Base-by-base conservation (phyloP, 1,140 invertebrate genomes). In the Ceratina australensis region DNA sequence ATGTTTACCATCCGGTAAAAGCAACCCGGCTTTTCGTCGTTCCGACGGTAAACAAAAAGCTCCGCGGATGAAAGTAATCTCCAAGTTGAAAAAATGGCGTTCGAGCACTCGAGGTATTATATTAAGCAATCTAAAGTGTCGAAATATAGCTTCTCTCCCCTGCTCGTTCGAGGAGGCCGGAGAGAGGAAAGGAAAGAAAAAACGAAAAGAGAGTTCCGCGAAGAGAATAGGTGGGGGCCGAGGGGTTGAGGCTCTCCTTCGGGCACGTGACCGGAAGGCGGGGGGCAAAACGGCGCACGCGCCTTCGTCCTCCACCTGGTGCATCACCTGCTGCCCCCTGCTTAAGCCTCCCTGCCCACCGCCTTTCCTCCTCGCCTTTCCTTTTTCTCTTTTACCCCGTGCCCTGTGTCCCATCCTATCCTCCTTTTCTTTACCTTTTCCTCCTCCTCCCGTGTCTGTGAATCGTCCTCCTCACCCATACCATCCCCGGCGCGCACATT, bases 301-400 rank as follows among this genome's bases (percentile, higher is more conserved):
- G 91, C 89, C 91, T 84, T 89, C 88, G 87, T 82, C 82, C 88
- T 91, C 89, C 91, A 92, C 91, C 91, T 92, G 91, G 91, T 89
- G 89, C 90, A 91, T 92, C 91, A 92, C 91, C 91, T 92, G 91
- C 91, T 91, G 89, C 90, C 90, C 89, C 89, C 87, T 89, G 87
- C 86, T 90, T 89, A 86, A 87, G 88, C 86, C 87, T 87, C 82
- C 82, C 81, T 83, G 78, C 79, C 83, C 82, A n/a, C 79, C 80
- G 73, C 81, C 81, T 83, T 79, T 71, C 72, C 78, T 86, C 81
- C 52, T 78, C 67, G 72, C 72, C 69, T 81, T 77, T 80, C 78
- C 79, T 64, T 84, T 65, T 83, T 66, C 69, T 76, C 33, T 42
- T 42, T 42, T 42, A 42, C 33, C 33, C 33, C 5, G 33, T 42